phyloP scores from a whole-genome alignment of 2,888 invertebrate genomes.

The Machimus rusticus region DNA sequence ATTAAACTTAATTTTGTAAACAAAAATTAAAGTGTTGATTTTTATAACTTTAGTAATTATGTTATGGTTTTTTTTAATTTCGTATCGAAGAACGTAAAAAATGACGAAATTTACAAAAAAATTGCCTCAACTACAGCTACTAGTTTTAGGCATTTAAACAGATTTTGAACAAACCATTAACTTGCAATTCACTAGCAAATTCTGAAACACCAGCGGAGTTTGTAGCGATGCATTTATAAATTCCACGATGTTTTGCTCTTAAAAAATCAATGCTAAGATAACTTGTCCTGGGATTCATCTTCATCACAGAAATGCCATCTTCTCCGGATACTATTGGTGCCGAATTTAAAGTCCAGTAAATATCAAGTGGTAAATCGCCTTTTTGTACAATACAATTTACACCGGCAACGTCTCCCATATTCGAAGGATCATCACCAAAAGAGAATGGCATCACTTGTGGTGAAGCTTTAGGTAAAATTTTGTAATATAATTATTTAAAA shows the following conservation, averaged over 20 bases:
- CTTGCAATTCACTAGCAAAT: conserved; percentile 68
- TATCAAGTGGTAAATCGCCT: conserved; percentile 79
- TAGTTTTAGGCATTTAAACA: conserved; percentile 51
- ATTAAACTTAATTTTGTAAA: neutral
- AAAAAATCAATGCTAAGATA: conserved; percentile 70
- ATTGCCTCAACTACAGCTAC: no score
- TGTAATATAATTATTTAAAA: neutral
- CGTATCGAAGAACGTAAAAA: neutral
- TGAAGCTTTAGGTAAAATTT: conserved; percentile 56
- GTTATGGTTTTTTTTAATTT: no score
- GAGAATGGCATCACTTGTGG: conserved; percentile 67
- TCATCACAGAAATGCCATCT: conserved; percentile 68
- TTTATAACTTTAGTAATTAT: neutral
- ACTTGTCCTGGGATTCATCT: conserved; percentile 68
- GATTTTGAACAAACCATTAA: conserved; percentile 66
- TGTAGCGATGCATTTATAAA: conserved; percentile 71
- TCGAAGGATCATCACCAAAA: conserved; percentile 69
- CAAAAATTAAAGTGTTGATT: no score
- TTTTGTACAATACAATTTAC: conserved; percentile 74
- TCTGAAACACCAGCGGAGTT: conserved; percentile 67
- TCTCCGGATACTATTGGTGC: conserved; percentile 71
- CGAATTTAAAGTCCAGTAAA: conserved; percentile 72
- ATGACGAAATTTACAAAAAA: conserved; percentile 38
- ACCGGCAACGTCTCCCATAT: conserved; percentile 70
- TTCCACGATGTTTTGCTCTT: conserved; percentile 69